phyloP scores from a whole-genome alignment of 2,888 invertebrate species.

The Spialia ferax region DNA sequence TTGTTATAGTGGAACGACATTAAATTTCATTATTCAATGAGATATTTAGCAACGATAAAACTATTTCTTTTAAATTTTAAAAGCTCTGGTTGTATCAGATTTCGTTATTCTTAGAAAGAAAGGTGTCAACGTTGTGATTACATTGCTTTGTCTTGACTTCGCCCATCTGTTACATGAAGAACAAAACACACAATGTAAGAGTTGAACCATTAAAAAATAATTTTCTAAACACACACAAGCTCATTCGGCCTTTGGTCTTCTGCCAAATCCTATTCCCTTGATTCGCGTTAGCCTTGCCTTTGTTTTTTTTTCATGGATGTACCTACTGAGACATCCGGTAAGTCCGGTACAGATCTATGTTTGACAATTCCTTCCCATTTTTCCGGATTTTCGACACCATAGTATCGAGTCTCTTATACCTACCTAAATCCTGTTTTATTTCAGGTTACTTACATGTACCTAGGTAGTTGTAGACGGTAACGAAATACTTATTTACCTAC shows the following conservation, averaged over 20 bases:
- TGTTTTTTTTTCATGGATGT: slow-evolving; percentile 50
- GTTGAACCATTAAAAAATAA: slow-evolving; percentile 37
- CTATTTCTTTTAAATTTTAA: neutral
- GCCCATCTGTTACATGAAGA: neutral
- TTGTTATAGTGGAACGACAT: too few relatives aligned
- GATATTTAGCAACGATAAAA: neutral
- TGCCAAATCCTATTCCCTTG: slow-evolving; percentile 71
- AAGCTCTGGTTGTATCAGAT: neutral
- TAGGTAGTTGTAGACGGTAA: too few relatives aligned
- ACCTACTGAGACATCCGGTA: slow-evolving; percentile 41
- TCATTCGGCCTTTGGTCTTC: slow-evolving; percentile 57
- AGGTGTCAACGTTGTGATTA: neutral
- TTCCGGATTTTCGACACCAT: too few relatives aligned
- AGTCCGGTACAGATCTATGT: neutral
- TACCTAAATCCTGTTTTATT: too few relatives aligned
- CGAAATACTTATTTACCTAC: too few relatives aligned
- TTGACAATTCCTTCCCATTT: neutral
- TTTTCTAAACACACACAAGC: slow-evolving; percentile 44
- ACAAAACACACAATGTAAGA: slow-evolving; percentile 51
- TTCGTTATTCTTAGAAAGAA: neutral
- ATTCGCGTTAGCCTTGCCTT: slow-evolving; percentile 62
- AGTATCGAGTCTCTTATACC: too few relatives aligned
- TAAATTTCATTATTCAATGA: neutral
- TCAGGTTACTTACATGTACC: too few relatives aligned
- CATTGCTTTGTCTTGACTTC: neutral